phyloP scores from a whole-genome alignment of 2,888 invertebrate genomes.

The Nebria salina region DNA sequence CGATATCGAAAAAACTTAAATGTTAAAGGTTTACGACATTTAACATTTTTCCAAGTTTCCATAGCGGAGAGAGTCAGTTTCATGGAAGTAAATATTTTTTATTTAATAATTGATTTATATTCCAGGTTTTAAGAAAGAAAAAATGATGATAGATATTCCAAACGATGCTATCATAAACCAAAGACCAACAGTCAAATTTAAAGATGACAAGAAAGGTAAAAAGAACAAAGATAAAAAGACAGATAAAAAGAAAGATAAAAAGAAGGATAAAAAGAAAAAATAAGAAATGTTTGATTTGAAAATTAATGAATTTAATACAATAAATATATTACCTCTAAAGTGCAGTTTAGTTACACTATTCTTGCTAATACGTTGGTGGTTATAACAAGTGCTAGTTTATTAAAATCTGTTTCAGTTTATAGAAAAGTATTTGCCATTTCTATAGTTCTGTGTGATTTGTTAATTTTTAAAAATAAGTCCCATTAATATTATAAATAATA shows the following conservation, averaged over 20 bases:
- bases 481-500: slow-evolving; percentile 2
- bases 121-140: not conserved
- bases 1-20: too few species aligned
- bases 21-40: too few species aligned
- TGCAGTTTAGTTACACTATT: too few species aligned
- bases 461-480: slow-evolving; percentile 22
- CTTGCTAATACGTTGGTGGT: too few species aligned
- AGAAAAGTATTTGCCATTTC: not conserved
- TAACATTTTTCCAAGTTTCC: too few species aligned
- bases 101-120: not conserved
- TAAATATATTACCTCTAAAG: too few species aligned
- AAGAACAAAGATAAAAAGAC: not conserved
- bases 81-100: not conserved
- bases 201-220: not conserved
- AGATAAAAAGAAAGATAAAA: not conserved
- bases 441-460: slow-evolving; percentile 22
- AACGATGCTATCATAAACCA: not conserved
- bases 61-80: not conserved
- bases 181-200: not conserved
- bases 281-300: too few species aligned
- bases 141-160: not conserved
- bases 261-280: not conserved
- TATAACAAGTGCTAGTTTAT: too few species aligned
- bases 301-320: too few species aligned
- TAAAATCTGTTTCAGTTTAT: too few species aligned